A percentile compares a stretch with the other conserved stretches of the same genome.
These are phyloP conservation scores for Bombus pascuorum DNA, from an alignment of 1,140 invertebrate species.

Conservation along the genomic window DNA sequence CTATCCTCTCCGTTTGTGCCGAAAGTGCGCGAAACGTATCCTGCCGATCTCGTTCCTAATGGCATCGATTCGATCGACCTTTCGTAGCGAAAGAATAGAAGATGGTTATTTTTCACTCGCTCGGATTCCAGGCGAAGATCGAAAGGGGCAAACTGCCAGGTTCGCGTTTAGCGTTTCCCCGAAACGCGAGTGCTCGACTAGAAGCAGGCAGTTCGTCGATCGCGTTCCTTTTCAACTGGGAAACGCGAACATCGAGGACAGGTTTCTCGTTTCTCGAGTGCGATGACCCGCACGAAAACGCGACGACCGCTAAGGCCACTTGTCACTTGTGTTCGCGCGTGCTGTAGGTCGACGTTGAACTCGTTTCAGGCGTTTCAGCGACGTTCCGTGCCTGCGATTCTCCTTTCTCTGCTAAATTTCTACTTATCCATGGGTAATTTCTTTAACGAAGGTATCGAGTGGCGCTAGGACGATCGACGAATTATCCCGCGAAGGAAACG, in stretches of 20 bases:
- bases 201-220: neutral
- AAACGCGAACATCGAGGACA: neutral
- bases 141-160: neutral
- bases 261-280: slow-evolving; percentile 8
- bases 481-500: no score
- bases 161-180: no score
- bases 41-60: neutral
- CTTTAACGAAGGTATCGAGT: neutral
- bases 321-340: neutral
- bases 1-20: fast-evolving
- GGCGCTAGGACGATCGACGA: no score
- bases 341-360: neutral
- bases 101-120: neutral
- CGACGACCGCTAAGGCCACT: slow-evolving; percentile 9
- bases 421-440: neutral
- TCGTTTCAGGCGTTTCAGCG: neutral
- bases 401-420: neutral
- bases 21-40: neutral
- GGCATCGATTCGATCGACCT: fast-evolving
- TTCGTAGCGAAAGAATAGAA: neutral
- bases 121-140: neutral
- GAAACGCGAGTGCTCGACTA: neutral
- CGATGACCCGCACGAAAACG: slow-evolving; percentile 28
- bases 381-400: neutral
- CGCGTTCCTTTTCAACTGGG: neutral